Conservation (phyloP, 1,140 invertebrate species). For the Ceratina calcarata region DNA sequence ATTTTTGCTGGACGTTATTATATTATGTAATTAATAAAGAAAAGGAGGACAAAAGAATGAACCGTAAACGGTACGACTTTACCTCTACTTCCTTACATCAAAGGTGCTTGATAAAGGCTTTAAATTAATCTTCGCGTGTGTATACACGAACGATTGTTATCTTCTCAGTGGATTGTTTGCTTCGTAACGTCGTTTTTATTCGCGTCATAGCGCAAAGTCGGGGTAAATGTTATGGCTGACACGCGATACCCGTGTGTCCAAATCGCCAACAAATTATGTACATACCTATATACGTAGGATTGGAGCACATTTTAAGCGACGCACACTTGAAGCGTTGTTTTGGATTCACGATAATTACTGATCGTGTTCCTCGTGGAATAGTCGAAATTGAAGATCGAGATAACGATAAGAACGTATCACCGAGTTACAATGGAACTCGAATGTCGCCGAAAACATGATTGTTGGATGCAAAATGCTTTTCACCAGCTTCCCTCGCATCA, state of each 20-base stretch:
- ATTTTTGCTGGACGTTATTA: neutral
- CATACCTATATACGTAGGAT: neutral
- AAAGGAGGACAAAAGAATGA: neutral
- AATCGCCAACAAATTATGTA: too few relatives aligned
- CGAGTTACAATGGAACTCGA: neutral
- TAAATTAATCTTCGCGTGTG: slow-evolving; percentile 70
- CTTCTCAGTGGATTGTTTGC: slow-evolving; percentile 55
- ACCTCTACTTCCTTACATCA: slow-evolving; percentile 14
- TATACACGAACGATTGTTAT: slow-evolving; percentile 66
- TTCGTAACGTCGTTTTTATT: slow-evolving; percentile 59
- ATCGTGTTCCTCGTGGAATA: neutral
- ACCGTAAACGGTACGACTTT: neutral
- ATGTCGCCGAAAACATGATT: neutral
- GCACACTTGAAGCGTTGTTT: neutral
- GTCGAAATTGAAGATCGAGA: neutral
- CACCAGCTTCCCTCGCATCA: neutral
- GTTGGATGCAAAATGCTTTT: too few relatives aligned
- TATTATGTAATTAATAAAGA: neutral
- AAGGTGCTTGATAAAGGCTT: slow-evolving; percentile 57
- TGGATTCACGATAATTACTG: neutral
- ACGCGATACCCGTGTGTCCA: too few relatives aligned
- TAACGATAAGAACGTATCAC: slow-evolving; percentile 4
- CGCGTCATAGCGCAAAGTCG: slow-evolving; percentile 41
- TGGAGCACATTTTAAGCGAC: neutral
- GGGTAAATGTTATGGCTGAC: neutral